phyloP scores from a whole-genome alignment of 30 jellyfish, hydroid and myxozoan species.

The Aurelia sp. region DNA sequence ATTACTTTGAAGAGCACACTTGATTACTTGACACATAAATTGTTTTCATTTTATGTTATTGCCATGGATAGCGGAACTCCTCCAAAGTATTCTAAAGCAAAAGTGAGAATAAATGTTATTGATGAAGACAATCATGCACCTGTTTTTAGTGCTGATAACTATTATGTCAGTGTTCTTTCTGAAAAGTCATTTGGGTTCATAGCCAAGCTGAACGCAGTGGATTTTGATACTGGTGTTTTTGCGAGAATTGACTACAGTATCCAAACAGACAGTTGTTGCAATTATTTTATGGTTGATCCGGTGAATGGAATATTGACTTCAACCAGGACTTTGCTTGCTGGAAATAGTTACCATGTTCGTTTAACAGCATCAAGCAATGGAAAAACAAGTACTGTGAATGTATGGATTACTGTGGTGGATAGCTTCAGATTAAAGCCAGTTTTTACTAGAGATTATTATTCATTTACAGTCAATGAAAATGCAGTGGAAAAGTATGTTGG shows the following conservation, averaged over 20 bases:
- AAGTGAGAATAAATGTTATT: slow-evolving; percentile 19
- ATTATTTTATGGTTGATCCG: slow-evolving; percentile 20
- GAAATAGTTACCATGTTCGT: slow-evolving; percentile 8
- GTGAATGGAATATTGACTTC: slow-evolving; percentile 40
- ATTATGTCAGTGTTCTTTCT: slow-evolving; percentile 8
- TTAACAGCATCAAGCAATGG: slow-evolving; percentile 62
- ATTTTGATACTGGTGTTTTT: slow-evolving; percentile 68
- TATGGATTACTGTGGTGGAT: background rate
- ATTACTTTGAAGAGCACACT: slow-evolving; percentile 1
- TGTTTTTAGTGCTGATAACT: slow-evolving; percentile 6
- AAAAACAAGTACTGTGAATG: slow-evolving; percentile 21
- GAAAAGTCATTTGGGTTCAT: slow-evolving; percentile 36
- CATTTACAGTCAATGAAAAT: slow-evolving; percentile 55
- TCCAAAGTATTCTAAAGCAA: slow-evolving; percentile 21
- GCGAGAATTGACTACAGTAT: slow-evolving; percentile 49
- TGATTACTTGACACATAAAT: slow-evolving; percentile 8
- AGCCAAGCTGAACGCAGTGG: slow-evolving; percentile 54
- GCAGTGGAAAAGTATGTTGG: slow-evolving; percentile 53
- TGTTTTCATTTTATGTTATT: slow-evolving; percentile 29
- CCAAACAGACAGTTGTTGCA: slow-evolving; percentile 39
- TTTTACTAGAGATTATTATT: slow-evolving; percentile 49
- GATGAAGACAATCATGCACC: slow-evolving; percentile 68
- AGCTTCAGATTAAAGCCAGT: slow-evolving; percentile 8
- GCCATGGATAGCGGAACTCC: slow-evolving; percentile 67
- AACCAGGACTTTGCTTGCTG: slow-evolving; percentile 12